These are phyloP conservation scores for Drosophila sp. DNA, from an alignment of 1,140 invertebrate genomes.

Conservation along the genomic window DNA sequence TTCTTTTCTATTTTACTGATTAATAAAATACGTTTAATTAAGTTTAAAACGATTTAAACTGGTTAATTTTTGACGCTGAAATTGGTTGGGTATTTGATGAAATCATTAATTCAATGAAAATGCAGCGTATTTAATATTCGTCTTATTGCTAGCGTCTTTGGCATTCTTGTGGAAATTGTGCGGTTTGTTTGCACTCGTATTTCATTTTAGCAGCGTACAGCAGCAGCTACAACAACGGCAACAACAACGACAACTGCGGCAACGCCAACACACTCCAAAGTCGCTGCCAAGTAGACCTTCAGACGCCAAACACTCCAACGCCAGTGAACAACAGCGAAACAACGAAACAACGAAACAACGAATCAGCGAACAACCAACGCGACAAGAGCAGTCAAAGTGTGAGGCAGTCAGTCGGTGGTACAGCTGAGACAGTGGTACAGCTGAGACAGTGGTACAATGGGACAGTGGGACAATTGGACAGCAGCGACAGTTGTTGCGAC, in stretches of 20 bases:
- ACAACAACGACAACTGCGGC: slow-evolving; percentile 16
- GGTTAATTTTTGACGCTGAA: not conserved
- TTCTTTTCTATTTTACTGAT: no score
- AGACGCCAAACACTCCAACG: slow-evolving; percentile 83
- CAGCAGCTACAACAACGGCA: slow-evolving; percentile 25
- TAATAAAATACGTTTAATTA: no score
- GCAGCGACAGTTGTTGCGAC: slow-evolving; percentile 27
- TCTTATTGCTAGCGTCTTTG: not conserved
- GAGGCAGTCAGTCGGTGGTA: slow-evolving; percentile 29
- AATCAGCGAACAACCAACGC: slow-evolving; percentile 53
- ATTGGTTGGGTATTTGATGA: not conserved
- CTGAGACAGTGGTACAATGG: slow-evolving; percentile 36
- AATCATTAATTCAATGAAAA: not conserved
- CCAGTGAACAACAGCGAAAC: slow-evolving; percentile 53
- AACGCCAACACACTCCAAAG: slow-evolving; percentile 79
- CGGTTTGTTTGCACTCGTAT: slow-evolving; percentile 75
- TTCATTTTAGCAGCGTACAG: slow-evolving; percentile 54
- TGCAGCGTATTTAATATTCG: slow-evolving; percentile 18
- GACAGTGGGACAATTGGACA: slow-evolving; percentile 61
- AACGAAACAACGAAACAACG: slow-evolving; percentile 19
- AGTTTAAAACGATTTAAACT: no score
- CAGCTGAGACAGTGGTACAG: slow-evolving; percentile 56
- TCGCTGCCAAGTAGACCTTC: slow-evolving; percentile 80
- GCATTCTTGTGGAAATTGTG: slow-evolving; percentile 44
- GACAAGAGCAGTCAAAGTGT: slow-evolving; percentile 60